Conservation (phyloP, 1,140 invertebrate species). For the Radopholus similis region DNA sequence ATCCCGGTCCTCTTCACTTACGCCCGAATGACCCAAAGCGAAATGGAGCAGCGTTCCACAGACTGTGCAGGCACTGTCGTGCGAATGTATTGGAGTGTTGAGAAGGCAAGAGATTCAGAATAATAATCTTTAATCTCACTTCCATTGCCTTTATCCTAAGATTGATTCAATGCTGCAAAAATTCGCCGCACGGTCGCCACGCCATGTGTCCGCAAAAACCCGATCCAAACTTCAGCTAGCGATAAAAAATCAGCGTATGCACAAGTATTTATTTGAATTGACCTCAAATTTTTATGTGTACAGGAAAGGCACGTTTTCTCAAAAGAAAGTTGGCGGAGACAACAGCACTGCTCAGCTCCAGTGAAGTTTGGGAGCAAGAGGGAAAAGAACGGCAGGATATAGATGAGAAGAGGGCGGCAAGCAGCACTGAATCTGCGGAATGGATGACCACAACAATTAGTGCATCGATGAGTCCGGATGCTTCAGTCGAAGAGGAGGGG, state of each 20-base stretch:
- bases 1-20: too few relatives aligned
- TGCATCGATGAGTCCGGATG: not conserved
- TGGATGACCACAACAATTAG: not conserved
- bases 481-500: not conserved
- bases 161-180: too few relatives aligned
- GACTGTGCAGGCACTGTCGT: too few relatives aligned
- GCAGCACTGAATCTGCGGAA: not conserved
- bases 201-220: not conserved
- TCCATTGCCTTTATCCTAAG: too few relatives aligned
- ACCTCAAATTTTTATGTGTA: not conserved
- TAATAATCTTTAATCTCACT: too few relatives aligned
- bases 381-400: too few relatives aligned
- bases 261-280: not conserved
- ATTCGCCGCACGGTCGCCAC: not conserved
- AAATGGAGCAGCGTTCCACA: too few relatives aligned
- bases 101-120: too few relatives aligned
- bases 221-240: not conserved
- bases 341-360: not conserved
- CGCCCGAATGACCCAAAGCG: too few relatives aligned
- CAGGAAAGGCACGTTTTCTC: not conserved
- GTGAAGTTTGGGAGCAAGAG: too few relatives aligned
- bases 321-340: not conserved
- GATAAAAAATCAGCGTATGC: not conserved
- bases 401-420: not conserved
- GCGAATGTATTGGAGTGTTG: too few relatives aligned